phyloP scores from a whole-genome alignment of 2,888 invertebrate species.

The Platycheirus albimanus region DNA sequence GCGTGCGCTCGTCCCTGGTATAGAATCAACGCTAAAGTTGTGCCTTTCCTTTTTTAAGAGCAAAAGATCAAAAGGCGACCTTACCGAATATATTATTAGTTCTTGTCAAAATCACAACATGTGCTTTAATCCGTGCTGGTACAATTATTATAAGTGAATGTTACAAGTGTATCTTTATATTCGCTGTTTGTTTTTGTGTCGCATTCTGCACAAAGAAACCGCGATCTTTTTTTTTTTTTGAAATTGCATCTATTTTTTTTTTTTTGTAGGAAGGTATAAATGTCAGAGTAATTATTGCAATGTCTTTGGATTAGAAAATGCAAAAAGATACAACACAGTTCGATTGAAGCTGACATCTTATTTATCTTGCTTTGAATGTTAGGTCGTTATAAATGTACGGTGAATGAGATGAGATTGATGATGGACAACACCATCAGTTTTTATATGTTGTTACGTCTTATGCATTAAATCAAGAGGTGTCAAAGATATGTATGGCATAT shows the following conservation, averaged over 20 bases:
- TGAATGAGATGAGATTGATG: slow-evolving; percentile 49
- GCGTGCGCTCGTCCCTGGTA: neutral
- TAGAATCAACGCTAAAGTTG: neutral
- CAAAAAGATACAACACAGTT: slow-evolving; percentile 34
- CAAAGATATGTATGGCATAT: neutral
- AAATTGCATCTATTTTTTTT: slow-evolving; percentile 53
- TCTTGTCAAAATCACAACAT: slow-evolving; percentile 82
- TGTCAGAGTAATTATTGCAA: slow-evolving; percentile 58
- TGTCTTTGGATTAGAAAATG: slow-evolving; percentile 16
- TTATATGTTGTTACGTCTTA: neutral
- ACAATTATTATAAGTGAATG: slow-evolving; percentile 73
- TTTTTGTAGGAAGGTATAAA: slow-evolving; percentile 7
- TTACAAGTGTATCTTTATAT: slow-evolving; percentile 65
- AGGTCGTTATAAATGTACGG: slow-evolving; percentile 33
- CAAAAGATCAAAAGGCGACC: slow-evolving; percentile 80
- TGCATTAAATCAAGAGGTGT: slow-evolving; percentile 10
- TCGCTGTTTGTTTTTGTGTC: slow-evolving; percentile 42
- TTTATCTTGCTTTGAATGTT: slow-evolving; percentile 58
- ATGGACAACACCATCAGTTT: slow-evolving; percentile 20
- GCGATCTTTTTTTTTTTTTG: slow-evolving; percentile 50
- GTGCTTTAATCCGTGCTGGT: slow-evolving; percentile 76
- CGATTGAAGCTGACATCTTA: slow-evolving; percentile 54
- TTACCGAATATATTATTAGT: slow-evolving; percentile 82
- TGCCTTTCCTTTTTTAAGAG: slow-evolving; percentile 1
- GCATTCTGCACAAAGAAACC: slow-evolving; percentile 59